A percentile compares a stretch with the other conserved stretches of the same genome.
Conservation (phyloP, 2,888 invertebrate species). For the Cryptus armator region DNA sequence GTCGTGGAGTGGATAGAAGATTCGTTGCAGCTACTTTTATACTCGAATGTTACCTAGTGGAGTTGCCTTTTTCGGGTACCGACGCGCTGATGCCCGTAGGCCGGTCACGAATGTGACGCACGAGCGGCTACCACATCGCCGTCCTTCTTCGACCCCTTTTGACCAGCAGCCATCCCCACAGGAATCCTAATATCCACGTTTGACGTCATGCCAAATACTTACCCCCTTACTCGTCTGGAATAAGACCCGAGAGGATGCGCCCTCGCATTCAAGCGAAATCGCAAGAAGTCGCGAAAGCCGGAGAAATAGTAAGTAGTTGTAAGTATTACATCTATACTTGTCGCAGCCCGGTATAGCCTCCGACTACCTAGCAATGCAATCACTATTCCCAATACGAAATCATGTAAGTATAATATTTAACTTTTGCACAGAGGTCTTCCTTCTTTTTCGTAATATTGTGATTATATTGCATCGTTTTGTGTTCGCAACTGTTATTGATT, state of each 20-base stretch:
- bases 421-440: background rate
- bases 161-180: conserved; percentile 73
- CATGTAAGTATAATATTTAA: background rate
- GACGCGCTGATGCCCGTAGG: conserved; percentile 76
- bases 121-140: conserved; percentile 79
- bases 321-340: background rate
- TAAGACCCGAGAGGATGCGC: conserved; percentile 76
- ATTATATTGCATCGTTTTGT: background rate
- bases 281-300: conserved; percentile 23
- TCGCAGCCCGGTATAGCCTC: background rate
- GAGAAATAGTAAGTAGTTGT: conserved; percentile 9
- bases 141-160: conserved; percentile 73
- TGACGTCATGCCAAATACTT: conserved; percentile 84
- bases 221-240: conserved; percentile 81
- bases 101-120: conserved; percentile 83
- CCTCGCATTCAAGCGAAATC: conserved; percentile 40
- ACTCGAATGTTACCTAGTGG: conserved; percentile 50
- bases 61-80: conserved; percentile 39
- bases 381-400: background rate
- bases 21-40: conserved; percentile 57
- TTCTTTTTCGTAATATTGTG: background rate
- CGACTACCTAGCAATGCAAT: background rate
- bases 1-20: conserved; percentile 53
- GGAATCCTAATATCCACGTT: conserved; percentile 84
- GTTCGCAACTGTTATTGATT: background rate